Evolutionary conservation across 2,113 vertebrate genomes (phyloP), one percentile per base, ranked within the genome.

Genomic region (Lontra canadensis): DNA sequence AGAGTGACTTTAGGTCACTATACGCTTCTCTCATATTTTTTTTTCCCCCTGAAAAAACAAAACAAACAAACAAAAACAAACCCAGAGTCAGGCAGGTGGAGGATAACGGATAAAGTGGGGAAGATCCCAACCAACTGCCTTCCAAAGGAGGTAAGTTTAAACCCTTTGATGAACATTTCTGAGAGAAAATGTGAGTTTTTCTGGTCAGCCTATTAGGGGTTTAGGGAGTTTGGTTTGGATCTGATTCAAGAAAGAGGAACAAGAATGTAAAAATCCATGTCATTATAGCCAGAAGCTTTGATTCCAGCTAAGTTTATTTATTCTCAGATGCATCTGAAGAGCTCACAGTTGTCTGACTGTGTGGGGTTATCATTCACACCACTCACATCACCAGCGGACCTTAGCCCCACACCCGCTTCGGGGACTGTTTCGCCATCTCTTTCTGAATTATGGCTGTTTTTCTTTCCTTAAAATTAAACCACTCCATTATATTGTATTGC

Each of bases 161-260:
- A 5, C 12, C 3, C 39, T 94, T 94, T 61, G 52, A 94, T 74
- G 74, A 71, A 87, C 25, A 65, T 74, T 63, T 82, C 83, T 42
- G 26, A 36, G 29, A 55, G 36, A 26, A 47, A 73, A 88, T 31
- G 57, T 76, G 59, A 90, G 44, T 76, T 90, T 97, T 92, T 36
- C 39, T 87, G 89, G 86, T 96, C 61, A 96, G 86, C 87, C 44
- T 97, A 90, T 92, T 95, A 97, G 95, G 90, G 94, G 83, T 81
- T 96, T 94, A 55, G 81, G 87, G 96, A 98, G 92, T 98, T 96
- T 97, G 63, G 13, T 55, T 97, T 98, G 95, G 95, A 90, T 90
- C 42, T 74, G 31, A 94, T 90, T 88, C 95, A 97, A 97, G 80
- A 96, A 49, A 95, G 79, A 97, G 55, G 76, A 95, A 78, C n/a